Percentiles rank a stretch among this genome's conserved stretches.
phyloP scores from a whole-genome alignment of 2,797 vertebrate species.

The Rhinophrynus dorsalis region DNA sequence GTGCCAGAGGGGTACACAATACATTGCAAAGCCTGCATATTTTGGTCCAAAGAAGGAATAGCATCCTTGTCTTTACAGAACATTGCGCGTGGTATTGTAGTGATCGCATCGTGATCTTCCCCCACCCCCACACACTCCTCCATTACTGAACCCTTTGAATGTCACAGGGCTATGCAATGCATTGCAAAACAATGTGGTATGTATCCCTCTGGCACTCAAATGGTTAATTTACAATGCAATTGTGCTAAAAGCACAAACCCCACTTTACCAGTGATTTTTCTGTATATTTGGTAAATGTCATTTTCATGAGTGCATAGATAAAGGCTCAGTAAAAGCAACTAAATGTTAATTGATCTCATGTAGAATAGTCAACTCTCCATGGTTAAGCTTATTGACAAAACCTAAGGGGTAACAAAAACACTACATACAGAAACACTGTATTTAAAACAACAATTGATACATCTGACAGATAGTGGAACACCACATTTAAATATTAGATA shows the following conservation, averaged over 20 bases:
- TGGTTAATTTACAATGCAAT: too few species aligned
- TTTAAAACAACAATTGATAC: conserved; percentile 8
- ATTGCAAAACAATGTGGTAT: too few species aligned
- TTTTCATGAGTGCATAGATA: background rate
- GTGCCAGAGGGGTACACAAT: too few species aligned
- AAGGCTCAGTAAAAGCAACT: background rate
- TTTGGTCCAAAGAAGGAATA: too few species aligned
- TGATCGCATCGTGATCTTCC: too few species aligned
- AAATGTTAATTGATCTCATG: conserved; percentile 14
- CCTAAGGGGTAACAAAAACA: conserved; percentile 1
- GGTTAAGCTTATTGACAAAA: background rate
- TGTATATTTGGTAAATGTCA: background rate
- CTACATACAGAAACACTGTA: background rate
- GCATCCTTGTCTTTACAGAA: too few species aligned
- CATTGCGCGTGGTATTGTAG: too few species aligned
- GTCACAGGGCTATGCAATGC: too few species aligned
- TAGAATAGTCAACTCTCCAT: background rate
- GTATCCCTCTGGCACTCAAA: too few species aligned
- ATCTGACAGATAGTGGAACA: conserved; percentile 2
- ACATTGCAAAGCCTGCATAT: too few species aligned
- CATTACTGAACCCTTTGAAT: too few species aligned
- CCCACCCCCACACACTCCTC: too few species aligned
- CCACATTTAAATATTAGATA: conserved; percentile 16
- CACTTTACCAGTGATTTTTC: background rate
- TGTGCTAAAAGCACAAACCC: background rate